Conservation (phyloP, 2,113 vertebrate species). For the Pontoporia blainvillei region DNA sequence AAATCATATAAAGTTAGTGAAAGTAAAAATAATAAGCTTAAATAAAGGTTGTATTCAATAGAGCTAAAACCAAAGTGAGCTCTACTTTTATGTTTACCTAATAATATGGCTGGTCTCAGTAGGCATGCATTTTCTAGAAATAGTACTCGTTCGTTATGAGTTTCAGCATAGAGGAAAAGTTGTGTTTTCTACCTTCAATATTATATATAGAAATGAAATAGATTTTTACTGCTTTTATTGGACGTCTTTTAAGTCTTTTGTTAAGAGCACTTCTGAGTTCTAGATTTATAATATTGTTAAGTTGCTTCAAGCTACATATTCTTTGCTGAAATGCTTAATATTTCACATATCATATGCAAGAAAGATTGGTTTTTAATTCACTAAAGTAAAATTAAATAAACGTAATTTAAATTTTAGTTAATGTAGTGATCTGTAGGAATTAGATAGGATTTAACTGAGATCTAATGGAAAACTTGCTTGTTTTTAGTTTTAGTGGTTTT, state of each 20-base stretch:
- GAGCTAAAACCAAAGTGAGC: slow-evolving; percentile 1
- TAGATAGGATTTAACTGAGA: background rate
- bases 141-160: background rate
- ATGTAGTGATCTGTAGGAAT: background rate
- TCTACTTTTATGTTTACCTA: slow-evolving; percentile 23
- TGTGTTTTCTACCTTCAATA: slow-evolving; percentile 28
- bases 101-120: background rate
- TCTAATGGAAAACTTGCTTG: background rate
- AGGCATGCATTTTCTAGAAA: slow-evolving; percentile 24
- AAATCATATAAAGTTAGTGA: slow-evolving; percentile 26
- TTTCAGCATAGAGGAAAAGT: slow-evolving; percentile 12
- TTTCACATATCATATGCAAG: background rate
- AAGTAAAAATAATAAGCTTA: slow-evolving; percentile 28
- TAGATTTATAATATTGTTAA: slow-evolving; percentile 28
- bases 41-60: background rate
- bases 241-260: background rate
- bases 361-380: slow-evolving; percentile 25
- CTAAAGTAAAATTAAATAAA: background rate
- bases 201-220: slow-evolving; percentile 9
- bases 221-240: slow-evolving; percentile 9
- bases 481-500: background rate
- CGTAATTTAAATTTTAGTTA: slow-evolving; percentile 30
- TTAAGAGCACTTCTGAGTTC: slow-evolving; percentile 15
- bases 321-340: background rate
- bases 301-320: background rate